Conservation (phyloP, 2,888 invertebrate species). For the Xestia rhomboidea region DNA sequence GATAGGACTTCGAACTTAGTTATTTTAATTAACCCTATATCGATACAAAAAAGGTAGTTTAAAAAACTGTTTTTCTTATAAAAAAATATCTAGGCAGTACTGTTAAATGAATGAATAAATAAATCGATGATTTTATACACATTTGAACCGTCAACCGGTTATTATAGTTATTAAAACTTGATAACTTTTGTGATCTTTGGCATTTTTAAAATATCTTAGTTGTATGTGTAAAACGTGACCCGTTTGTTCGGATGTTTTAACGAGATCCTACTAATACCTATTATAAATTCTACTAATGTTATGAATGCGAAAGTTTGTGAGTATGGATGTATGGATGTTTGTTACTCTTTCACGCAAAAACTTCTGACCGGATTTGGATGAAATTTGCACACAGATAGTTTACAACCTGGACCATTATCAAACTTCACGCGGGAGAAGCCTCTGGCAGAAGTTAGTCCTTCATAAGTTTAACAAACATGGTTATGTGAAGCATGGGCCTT, state of each 20-base stretch:
- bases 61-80: background rate
- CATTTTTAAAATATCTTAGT: conserved; percentile 14
- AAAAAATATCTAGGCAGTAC: background rate
- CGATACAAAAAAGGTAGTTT: background rate
- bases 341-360: too few relatives aligned
- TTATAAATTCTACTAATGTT: too few relatives aligned
- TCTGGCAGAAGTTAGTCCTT: too few relatives aligned
- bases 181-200: conserved; percentile 12
- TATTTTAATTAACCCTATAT: background rate
- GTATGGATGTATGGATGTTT: too few relatives aligned
- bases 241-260: background rate
- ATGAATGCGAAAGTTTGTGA: too few relatives aligned
- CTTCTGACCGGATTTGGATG: too few relatives aligned
- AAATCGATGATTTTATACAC: background rate
- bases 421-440: too few relatives aligned
- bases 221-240: background rate
- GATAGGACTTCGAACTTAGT: background rate
- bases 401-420: too few relatives aligned
- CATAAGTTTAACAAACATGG: background rate
- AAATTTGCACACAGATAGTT: too few relatives aligned
- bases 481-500: conserved; percentile 26
- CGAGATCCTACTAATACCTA: background rate
- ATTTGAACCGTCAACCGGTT: background rate
- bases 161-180: conserved; percentile 4
- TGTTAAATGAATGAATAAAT: background rate